Percentiles rank a stretch among this genome's conserved stretches.
phyloP scores from a whole-genome alignment of 2,888 invertebrate species.

The Caenorhabditis panamensis region DNA sequence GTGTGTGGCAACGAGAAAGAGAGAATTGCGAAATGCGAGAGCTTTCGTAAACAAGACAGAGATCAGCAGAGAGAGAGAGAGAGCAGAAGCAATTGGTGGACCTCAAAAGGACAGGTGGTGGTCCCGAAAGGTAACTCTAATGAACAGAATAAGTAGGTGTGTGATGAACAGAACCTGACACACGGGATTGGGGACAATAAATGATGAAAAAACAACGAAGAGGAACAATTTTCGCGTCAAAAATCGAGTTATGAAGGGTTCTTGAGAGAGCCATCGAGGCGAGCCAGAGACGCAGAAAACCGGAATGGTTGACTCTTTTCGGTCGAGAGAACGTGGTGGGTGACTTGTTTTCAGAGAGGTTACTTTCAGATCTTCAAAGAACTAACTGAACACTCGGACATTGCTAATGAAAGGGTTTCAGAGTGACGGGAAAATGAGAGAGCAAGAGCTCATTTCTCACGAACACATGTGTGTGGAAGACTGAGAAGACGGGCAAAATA shows the following conservation, averaged over 20 bases:
- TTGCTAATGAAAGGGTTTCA: not conserved
- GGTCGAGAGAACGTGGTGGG: too few species aligned
- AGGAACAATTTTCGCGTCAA: slow-evolving; percentile 30
- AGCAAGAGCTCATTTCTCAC: not conserved
- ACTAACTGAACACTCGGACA: not conserved
- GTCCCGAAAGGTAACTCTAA: not conserved
- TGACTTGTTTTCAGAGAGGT: not conserved
- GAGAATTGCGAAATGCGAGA: slow-evolving; percentile 39
- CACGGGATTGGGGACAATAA: too few species aligned
- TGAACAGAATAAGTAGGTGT: not conserved
- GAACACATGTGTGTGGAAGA: slow-evolving; percentile 1
- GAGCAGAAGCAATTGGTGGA: not conserved
- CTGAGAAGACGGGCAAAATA: not conserved
- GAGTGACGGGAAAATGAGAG: not conserved
- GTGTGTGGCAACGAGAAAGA: slow-evolving; percentile 19
- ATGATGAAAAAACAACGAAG: slow-evolving; percentile 25
- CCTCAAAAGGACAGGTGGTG: slow-evolving; percentile 1
- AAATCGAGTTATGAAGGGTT: slow-evolving; percentile 54
- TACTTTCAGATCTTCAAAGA: not conserved
- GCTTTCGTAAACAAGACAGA: slow-evolving; percentile 45
- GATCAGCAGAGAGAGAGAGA: not conserved
- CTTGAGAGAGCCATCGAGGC: slow-evolving; percentile 31
- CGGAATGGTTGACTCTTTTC: slow-evolving; percentile 34
- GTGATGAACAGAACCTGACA: not conserved
- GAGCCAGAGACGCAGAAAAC: slow-evolving; percentile 40